These are phyloP conservation scores for Chromis chromis DNA, from an alignment of 2,797 vertebrate genomes.

Conservation along the genomic window DNA sequence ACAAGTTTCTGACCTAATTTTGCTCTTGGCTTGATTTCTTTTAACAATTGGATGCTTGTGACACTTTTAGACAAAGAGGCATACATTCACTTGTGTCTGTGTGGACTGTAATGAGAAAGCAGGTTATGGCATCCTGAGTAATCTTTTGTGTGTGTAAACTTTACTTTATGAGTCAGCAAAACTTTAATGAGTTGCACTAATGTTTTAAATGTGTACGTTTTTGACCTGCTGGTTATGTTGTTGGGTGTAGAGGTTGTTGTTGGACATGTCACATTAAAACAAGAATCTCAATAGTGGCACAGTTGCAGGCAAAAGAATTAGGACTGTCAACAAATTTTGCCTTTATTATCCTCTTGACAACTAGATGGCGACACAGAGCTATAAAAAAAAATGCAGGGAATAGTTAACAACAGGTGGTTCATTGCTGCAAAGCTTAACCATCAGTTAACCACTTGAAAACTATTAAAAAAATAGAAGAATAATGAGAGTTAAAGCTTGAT, in stretches of 20 bases:
- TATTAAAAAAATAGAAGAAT: not conserved
- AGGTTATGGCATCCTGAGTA: constrained; percentile 29
- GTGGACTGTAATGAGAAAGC: constrained; percentile 52
- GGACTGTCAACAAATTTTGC: not conserved
- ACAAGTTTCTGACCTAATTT: constrained; percentile 69
- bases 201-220: constrained; percentile 8
- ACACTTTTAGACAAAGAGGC: constrained; percentile 67
- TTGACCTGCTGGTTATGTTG: not conserved
- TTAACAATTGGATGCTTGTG: constrained; percentile 51
- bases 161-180: constrained; percentile 6
- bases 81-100: constrained; percentile 57
- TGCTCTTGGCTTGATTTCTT: constrained; percentile 53
- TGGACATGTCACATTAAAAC: not conserved
- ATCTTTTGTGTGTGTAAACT: constrained; percentile 37
- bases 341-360: not conserved
- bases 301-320: not conserved
- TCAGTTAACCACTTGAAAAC: not conserved
- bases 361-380: not conserved
- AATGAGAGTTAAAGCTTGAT: not conserved
- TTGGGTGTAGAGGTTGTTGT: not conserved
- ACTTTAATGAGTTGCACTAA: constrained; percentile 31
- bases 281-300: not conserved
- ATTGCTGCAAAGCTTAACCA: not conserved
- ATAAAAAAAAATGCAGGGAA: not conserved
- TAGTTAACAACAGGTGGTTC: not conserved